These are phyloP conservation scores for Camponotus vicinus DNA, from an alignment of 1,140 invertebrate genomes.

Conservation along the genomic window DNA sequence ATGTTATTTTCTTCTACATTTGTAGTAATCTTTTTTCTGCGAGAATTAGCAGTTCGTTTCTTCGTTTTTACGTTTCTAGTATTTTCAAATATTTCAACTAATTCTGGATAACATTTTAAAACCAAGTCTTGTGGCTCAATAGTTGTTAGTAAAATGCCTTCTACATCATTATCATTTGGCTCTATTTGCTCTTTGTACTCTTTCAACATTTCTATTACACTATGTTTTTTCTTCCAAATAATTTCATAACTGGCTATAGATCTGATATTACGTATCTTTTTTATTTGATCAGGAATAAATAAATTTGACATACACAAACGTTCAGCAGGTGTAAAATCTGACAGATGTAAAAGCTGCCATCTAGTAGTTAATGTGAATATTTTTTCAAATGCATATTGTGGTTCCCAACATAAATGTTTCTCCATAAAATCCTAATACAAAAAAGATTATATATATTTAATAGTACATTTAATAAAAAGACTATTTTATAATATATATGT, in stretches of 20 bases:
- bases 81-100: constrained; percentile 88
- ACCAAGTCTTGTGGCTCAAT: constrained; percentile 90
- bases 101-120: constrained; percentile 88
- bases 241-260: constrained; percentile 90
- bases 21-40: constrained; percentile 80
- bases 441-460: constrained; percentile 50
- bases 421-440: constrained; percentile 89
- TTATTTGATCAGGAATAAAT: constrained; percentile 86
- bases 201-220: constrained; percentile 87
- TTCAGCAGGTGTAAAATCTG: constrained; percentile 71
- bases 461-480: background rate
- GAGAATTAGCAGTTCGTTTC: constrained; percentile 86
- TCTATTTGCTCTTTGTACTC: constrained; percentile 83
- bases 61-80: constrained; percentile 86
- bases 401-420: constrained; percentile 90
- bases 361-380: constrained; percentile 92
- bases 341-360: constrained; percentile 88
- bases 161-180: constrained; percentile 75
- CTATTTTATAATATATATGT: background rate
- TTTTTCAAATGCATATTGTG: constrained; percentile 92
- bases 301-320: constrained; percentile 70
- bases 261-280: constrained; percentile 88
- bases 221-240: constrained; percentile 88
- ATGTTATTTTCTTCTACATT: constrained; percentile 79
- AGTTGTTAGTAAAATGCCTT: constrained; percentile 86